A percentile compares a stretch with the other conserved stretches of the same genome.
Evolutionary conservation across 2,888 invertebrate genomes (phyloP).

Genomic region (Volucella inanis): DNA sequence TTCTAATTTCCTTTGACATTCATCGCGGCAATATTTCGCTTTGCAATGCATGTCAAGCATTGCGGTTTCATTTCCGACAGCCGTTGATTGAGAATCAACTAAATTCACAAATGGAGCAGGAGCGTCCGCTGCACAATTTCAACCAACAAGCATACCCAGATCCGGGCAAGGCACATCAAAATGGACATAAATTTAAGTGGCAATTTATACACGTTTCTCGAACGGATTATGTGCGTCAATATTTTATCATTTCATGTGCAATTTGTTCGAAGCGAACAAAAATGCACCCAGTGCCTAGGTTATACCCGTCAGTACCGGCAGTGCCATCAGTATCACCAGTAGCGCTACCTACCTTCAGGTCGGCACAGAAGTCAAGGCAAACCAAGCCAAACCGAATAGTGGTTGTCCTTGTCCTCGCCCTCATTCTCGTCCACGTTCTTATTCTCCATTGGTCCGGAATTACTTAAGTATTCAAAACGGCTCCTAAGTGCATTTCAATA

Average conservation of each 20-base stretch:
- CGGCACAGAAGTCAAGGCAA: no score
- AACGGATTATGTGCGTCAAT: slow-evolving; percentile 67
- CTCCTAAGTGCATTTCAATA: slow-evolving; percentile 74
- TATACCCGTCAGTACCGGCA: not conserved
- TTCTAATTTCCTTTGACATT: slow-evolving; percentile 68
- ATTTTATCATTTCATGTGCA: slow-evolving; percentile 75
- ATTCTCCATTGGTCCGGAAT: slow-evolving; percentile 33
- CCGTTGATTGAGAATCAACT: slow-evolving; percentile 67
- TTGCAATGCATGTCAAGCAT: slow-evolving; percentile 48
- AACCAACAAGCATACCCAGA: not conserved
- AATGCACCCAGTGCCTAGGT: not conserved
- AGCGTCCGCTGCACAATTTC: slow-evolving; percentile 3
- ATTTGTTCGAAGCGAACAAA: slow-evolving; percentile 62
- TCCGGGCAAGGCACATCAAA: slow-evolving; percentile 47
- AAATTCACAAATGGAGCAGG: slow-evolving; percentile 45
- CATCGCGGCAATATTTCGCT: slow-evolving; percentile 14
- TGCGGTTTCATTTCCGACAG: slow-evolving; percentile 65
- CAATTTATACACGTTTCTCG: slow-evolving; percentile 73
- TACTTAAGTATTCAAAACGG: slow-evolving; percentile 74
- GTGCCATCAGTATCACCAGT: no score
- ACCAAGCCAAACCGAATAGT: no score
- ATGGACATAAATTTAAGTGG: slow-evolving; percentile 69
- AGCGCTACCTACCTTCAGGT: no score
- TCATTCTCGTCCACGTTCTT: not conserved
- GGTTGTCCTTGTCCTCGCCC: no score